Conservation (phyloP, 2,888 invertebrate species). For the Dioctria rufipes region DNA sequence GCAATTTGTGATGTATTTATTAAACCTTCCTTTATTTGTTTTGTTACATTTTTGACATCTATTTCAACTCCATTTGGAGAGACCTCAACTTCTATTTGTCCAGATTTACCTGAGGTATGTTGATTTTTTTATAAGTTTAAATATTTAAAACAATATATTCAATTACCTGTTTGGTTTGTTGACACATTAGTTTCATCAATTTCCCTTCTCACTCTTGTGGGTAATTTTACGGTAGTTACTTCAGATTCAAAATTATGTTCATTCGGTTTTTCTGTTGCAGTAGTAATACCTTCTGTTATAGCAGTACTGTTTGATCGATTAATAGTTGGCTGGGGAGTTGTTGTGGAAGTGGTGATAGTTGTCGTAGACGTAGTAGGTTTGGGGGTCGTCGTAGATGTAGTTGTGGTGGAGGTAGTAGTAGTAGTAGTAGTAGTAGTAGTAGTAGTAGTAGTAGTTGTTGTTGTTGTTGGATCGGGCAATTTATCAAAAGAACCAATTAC, state of each 20-base stretch:
- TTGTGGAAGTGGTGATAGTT: constrained; percentile 62
- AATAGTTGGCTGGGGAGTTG: constrained; percentile 68
- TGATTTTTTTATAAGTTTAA: not conserved
- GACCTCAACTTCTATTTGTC: constrained; percentile 63
- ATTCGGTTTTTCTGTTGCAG: constrained; percentile 59
- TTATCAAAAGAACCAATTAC: constrained; percentile 81
- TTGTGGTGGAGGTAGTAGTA: constrained; percentile 69
- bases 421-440: constrained; percentile 74
- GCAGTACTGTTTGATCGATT: constrained; percentile 64
- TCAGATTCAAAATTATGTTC: constrained; percentile 63
- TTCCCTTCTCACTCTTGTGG: constrained; percentile 53
- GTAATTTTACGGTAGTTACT: constrained; percentile 61
- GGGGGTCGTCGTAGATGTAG: constrained; percentile 71
- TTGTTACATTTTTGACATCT: constrained; percentile 55
- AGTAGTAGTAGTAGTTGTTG: constrained; percentile 71
- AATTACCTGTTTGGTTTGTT: constrained; percentile 29
- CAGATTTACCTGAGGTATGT: not conserved
- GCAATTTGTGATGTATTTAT: constrained; percentile 44
- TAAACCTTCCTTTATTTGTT: constrained; percentile 28
- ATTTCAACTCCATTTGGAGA: constrained; percentile 61
- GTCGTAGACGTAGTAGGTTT: constrained; percentile 71
- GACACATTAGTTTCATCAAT: not conserved
- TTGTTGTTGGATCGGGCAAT: constrained; percentile 70
- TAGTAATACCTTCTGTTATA: constrained; percentile 63
- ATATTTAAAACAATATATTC: no score